phyloP scores from a whole-genome alignment of 2,797 vertebrate species.

The Streptopelia turtur region DNA sequence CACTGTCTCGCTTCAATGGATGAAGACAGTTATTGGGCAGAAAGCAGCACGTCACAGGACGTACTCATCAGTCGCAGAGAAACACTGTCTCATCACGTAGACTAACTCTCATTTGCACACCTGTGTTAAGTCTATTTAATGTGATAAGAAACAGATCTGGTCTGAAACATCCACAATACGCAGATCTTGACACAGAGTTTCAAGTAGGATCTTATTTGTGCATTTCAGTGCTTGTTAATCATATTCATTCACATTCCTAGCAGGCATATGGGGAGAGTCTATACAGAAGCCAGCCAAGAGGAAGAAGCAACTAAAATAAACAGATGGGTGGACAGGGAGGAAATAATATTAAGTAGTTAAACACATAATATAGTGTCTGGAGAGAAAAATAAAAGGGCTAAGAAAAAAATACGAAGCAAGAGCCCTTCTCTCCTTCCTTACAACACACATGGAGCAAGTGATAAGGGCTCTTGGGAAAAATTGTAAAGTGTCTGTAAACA shows the following conservation, averaged over 20 bases:
- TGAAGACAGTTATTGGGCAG: background rate
- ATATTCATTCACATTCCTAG: conserved; percentile 63
- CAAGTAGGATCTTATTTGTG: conserved; percentile 63
- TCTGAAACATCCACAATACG: background rate
- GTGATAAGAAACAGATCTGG: background rate
- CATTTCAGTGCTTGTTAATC: conserved; percentile 62
- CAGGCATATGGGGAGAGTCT: conserved; percentile 69
- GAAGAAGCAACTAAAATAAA: conserved; percentile 76
- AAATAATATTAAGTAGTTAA: conserved; percentile 74
- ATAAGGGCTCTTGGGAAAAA: conserved; percentile 43
- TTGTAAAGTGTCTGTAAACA: conserved; percentile 56
- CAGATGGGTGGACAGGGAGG: conserved; percentile 70
- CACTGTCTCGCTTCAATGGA: background rate
- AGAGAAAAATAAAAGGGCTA: conserved; percentile 62
- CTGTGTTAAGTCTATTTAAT: background rate
- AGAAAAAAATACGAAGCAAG: conserved; percentile 50
- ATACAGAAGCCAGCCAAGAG: conserved; percentile 72
- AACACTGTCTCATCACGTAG: background rate
- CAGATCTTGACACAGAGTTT: conserved; percentile 29
- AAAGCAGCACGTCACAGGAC: background rate
- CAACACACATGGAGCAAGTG: conserved; percentile 22
- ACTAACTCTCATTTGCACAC: background rate
- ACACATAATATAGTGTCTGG: conserved; percentile 68
- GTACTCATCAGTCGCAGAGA: background rate
- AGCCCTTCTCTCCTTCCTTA: conserved; percentile 31